Conservation (phyloP, 2,113 vertebrate genomes). For the Pelvicachromis taeniatus region DNA sequence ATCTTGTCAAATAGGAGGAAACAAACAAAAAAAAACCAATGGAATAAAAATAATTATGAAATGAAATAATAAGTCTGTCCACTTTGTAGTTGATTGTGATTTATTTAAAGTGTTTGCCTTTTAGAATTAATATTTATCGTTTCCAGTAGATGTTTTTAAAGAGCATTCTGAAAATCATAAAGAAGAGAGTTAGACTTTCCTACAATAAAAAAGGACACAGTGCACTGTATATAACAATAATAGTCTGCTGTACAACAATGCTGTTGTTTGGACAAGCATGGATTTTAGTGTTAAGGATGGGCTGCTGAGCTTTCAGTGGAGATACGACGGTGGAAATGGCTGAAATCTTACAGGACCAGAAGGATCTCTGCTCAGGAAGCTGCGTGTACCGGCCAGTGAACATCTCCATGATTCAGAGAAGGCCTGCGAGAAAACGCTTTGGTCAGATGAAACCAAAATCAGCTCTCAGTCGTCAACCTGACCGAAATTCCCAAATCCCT, state of each 20-base stretch:
- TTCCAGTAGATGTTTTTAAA: neutral
- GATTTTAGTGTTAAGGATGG: neutral
- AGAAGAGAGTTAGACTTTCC: neutral
- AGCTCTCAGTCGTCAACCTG: neutral
- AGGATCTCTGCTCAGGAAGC: neutral
- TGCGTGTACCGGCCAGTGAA: neutral
- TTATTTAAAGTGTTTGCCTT: neutral
- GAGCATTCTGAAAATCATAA: neutral
- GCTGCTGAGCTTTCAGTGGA: neutral
- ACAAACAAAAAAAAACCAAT: conserved; percentile 17
- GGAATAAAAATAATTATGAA: conserved; percentile 65
- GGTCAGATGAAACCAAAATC: neutral
- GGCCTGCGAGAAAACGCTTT: neutral
- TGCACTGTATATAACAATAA: neutral
- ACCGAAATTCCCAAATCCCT: neutral
- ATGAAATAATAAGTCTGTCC: neutral
- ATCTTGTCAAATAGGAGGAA: conserved; percentile 56
- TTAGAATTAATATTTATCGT: neutral
- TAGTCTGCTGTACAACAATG: neutral
- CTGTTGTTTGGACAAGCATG: neutral
- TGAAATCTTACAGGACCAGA: neutral
- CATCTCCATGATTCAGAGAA: neutral
- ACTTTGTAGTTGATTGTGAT: neutral
- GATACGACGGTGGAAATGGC: neutral
- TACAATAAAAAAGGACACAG: neutral